These are phyloP conservation scores for Podargus strigoides DNA, from an alignment of 2,797 vertebrate genomes.

Conservation along the genomic window DNA sequence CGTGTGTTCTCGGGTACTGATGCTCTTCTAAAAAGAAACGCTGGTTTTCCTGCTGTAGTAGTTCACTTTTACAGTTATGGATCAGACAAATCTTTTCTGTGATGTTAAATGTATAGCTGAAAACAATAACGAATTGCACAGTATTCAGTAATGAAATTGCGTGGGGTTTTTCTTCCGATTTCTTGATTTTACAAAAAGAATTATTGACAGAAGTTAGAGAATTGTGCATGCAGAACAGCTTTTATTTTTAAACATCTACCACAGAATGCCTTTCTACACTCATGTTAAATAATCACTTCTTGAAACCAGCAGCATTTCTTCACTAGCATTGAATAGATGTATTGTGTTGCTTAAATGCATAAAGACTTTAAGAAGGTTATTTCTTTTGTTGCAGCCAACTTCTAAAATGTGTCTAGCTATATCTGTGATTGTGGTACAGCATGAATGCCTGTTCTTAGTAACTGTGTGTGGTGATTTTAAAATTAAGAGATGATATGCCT, in stretches of 20 bases:
- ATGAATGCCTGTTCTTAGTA: constrained; percentile 48
- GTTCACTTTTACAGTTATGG: constrained; percentile 65
- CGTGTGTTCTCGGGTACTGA: constrained; percentile 51
- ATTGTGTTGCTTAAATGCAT: background rate
- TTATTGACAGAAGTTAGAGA: background rate
- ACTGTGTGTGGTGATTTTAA: constrained; percentile 7
- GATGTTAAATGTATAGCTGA: constrained; percentile 27
- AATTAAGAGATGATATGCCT: constrained; percentile 22
- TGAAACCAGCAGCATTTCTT: constrained; percentile 34
- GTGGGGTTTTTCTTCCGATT: constrained; percentile 12
- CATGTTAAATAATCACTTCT: constrained; percentile 26
- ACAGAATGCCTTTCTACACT: background rate
- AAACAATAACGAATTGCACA: constrained; percentile 14
- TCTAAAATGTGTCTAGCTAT: constrained; percentile 3
- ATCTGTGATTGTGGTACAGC: background rate
- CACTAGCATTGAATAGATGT: background rate
- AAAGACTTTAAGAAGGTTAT: constrained; percentile 55
- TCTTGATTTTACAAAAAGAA: constrained; percentile 56
- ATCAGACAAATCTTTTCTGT: background rate
- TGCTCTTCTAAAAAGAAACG: constrained; percentile 56
- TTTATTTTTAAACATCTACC: background rate
- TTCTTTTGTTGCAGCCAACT: constrained; percentile 30
- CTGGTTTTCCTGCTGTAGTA: constrained; percentile 34
- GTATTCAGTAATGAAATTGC: background rate
- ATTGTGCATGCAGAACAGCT: background rate